phyloP scores from a whole-genome alignment of 1,140 invertebrate species.

The Brachionus manjavacas region DNA sequence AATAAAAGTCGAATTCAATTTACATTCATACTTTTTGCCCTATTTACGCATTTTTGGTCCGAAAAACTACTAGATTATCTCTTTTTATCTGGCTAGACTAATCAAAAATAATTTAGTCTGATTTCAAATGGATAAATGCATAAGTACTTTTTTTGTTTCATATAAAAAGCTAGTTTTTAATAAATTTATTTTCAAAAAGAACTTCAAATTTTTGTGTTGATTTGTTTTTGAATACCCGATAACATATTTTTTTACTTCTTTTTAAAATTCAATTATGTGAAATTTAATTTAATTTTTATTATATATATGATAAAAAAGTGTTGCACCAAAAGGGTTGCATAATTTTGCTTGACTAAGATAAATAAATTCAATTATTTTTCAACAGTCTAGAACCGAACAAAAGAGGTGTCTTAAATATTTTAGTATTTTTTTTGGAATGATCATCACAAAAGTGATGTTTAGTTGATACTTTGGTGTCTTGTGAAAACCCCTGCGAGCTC shows the following conservation, averaged over 20 bases:
- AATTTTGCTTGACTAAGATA: not conserved
- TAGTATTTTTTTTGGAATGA: not conserved
- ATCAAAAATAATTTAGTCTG: not conserved
- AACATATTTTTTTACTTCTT: not conserved
- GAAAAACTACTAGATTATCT: not conserved
- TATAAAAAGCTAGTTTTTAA: not conserved
- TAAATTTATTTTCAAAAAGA: no score
- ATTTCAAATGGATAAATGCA: not conserved
- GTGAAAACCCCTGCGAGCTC: no score
- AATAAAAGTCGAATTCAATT: not conserved
- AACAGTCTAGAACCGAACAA: not conserved
- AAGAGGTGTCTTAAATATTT: not conserved
- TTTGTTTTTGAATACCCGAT: not conserved
- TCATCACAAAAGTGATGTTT: no score
- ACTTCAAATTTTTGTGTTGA: not conserved
- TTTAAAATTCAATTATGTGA: not conserved
- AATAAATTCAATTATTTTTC: not conserved
- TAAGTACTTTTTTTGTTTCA: not conserved
- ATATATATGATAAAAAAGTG: not conserved
- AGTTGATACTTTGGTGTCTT: no score
- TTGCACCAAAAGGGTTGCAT: not conserved
- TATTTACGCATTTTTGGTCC: not conserved
- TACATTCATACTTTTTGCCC: conserved; percentile 4
- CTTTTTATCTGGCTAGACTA: not conserved
- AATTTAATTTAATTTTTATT: not conserved